phyloP scores from a whole-genome alignment of 2,888 invertebrate species.

The Dioctria linearis region DNA sequence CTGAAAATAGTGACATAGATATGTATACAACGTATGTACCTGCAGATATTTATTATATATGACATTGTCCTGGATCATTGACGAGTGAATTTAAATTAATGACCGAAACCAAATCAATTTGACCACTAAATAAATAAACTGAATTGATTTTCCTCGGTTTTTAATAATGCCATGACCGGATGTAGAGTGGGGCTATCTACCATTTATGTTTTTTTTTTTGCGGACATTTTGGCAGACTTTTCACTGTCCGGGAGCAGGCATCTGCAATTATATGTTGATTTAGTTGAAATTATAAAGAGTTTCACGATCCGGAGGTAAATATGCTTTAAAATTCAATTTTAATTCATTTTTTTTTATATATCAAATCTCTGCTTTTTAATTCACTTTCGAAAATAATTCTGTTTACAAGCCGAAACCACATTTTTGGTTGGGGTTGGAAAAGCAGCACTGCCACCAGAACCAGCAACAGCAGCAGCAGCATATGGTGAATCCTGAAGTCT shows the following conservation, averaged over 20 bases:
- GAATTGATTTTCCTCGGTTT: constrained; percentile 13
- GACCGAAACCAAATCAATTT: constrained; percentile 23
- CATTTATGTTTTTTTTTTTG: too few relatives aligned
- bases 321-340: constrained; percentile 29
- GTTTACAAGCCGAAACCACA: constrained; percentile 33
- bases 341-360: constrained; percentile 36
- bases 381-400: constrained; percentile 36
- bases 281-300: neutral
- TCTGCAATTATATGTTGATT: constrained; percentile 32
- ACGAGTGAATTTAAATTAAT: constrained; percentile 35
- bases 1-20: too few relatives aligned
- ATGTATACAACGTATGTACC: too few relatives aligned
- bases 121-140: constrained; percentile 45
- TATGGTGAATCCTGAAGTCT: constrained; percentile 5
- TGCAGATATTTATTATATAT: neutral
- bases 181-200: neutral
- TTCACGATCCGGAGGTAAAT: neutral
- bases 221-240: neutral
- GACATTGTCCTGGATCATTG: neutral
- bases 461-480: neutral
- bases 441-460: too few relatives aligned
- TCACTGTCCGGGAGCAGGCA: neutral
- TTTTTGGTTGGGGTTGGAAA: neutral
- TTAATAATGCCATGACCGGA: constrained; percentile 24
- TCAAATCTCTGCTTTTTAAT: constrained; percentile 30